phyloP scores from a whole-genome alignment of 2,888 invertebrate species.

The Drosophila anomelani region DNA sequence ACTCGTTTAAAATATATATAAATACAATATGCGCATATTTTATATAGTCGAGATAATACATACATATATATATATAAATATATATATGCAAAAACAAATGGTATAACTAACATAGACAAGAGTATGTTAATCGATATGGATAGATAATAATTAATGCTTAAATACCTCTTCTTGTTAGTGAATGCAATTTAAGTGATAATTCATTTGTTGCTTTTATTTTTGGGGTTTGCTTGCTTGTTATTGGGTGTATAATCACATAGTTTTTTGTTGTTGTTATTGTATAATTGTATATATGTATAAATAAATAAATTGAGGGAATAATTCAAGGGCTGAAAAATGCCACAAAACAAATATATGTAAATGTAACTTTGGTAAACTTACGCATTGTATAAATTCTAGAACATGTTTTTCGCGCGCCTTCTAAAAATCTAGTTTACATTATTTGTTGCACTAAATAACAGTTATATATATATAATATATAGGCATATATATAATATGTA shows the following conservation, averaged over 20 bases:
- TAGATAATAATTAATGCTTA: constrained; percentile 47
- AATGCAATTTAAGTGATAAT: constrained; percentile 55
- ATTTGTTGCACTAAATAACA: constrained; percentile 69
- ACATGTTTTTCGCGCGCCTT: constrained; percentile 37
- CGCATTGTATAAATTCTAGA: constrained; percentile 75
- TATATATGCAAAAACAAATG: constrained; percentile 64
- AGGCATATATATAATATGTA: constrained; percentile 21
- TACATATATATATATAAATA: constrained; percentile 12
- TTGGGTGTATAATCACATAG: constrained; percentile 71
- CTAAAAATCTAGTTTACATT: constrained; percentile 54
- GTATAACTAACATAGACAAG: constrained; percentile 60
- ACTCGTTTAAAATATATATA: constrained; percentile 54
- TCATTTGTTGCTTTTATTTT: constrained; percentile 44
- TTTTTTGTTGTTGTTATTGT: constrained; percentile 28
- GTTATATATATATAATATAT: constrained; percentile 34
- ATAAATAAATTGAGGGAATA: constrained; percentile 61
- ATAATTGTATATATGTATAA: constrained; percentile 34
- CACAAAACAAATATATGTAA: constrained; percentile 51
- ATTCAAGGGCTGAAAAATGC: constrained; percentile 62
- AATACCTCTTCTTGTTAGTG: constrained; percentile 57
- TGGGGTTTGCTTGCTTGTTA: constrained; percentile 46
- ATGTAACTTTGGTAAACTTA: constrained; percentile 78
- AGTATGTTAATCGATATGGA: constrained; percentile 35
- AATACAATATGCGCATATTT: constrained; percentile 57
- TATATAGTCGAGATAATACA: constrained; percentile 72